Base-by-base conservation (phyloP, 1,140 invertebrate genomes). In the Bombus impatiens region DNA sequence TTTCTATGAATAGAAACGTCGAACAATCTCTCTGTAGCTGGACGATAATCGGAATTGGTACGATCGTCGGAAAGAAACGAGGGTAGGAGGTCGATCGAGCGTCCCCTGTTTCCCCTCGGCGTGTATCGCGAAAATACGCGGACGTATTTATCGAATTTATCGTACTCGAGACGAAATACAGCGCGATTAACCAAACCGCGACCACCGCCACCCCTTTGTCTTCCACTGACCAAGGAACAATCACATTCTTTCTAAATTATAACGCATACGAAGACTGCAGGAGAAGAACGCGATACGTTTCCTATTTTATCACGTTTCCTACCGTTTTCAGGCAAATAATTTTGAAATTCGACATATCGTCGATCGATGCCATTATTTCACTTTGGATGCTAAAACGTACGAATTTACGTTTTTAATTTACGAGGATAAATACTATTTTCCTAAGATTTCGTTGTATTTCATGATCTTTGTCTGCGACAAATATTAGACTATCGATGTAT, bases 21-120 rank as follows among this genome's bases (percentile, higher is more conserved):
- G 75, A 57, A 37, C 47, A 35, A 40, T 78, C 35, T 78, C 76
- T 35, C 8, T 12, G 12, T 82, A n/a, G 75, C 70, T 18, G 62
- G 79, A 76, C 77, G 75, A 87, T 87, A 87, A 70, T 85, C 78
- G 44, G 76, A 90, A 88, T 84, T 83, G 53, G 47, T 62, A 47
- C 87, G 76, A 89, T 84, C 76, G 82, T 32, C 71, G 70, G 71
- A 82, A 86, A 85, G 84, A 90, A 91, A 91, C 82, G 89, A 90
- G 91, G 91, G 86, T 88, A 92, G 88, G 88, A 88, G 91, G 91
- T 92, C 91, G 88, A 57, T 59, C 62, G 57, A 18, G 28, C 35
- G 57, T 44, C 76, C 22, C 40, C 70, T 53, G 78, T 25, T 59
- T n/a, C 13, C 32, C 18, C 42, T 8, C 13, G n/a, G 59, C 82